Evolutionary conservation across 2,888 invertebrate species (phyloP), one percentile per base, ranked within the genome.

Genomic region (Calameuta filiformis): DNA sequence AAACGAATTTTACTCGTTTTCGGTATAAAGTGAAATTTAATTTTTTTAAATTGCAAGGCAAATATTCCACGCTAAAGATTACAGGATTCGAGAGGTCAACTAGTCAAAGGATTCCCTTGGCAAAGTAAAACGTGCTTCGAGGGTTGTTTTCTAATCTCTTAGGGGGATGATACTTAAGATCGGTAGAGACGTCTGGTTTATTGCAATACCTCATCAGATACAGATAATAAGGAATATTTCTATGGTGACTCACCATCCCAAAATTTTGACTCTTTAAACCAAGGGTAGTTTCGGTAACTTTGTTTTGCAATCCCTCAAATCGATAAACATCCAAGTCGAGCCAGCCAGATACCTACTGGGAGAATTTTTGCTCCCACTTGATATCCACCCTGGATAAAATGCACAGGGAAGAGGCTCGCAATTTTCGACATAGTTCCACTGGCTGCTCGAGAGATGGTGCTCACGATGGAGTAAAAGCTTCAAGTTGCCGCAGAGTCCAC

Each of bases 381-480:
- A 23, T 56, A 56, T 3, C 56, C 56, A 56, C 23, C 56, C 56
- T 56, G 9, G 56, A 56, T 56, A 56, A 56, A 56, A 56, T 56
- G 9, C 56, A 23, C 23, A 9, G 15, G 56, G 9, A 6, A 23
- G 56, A 56, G 23, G 23, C 23, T 23, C 23, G 56, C 56, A 23
- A 56, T 56, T 56, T 56, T 56, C 56, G 56, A 23, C 56, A 56
- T 56, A 56, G 56, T 56, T 56, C 56, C 56, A 23, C 56, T 23
- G 40, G 56, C 23, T 75, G 23, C 77, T 74, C 86, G 81, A 80
- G 79, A 85, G 86, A 86, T 85, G 86, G 85, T 84, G 88, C 87
- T 83, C 80, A 76, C 40, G 77, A 79, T 74, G 75, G 68, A 35
- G 76, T 71, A 77, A 71, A 69, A 73, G 73, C 76, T 76, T 56